These are phyloP conservation scores for Cathartes aura DNA, from an alignment of 2,113 vertebrate genomes.

Conservation along the genomic window DNA sequence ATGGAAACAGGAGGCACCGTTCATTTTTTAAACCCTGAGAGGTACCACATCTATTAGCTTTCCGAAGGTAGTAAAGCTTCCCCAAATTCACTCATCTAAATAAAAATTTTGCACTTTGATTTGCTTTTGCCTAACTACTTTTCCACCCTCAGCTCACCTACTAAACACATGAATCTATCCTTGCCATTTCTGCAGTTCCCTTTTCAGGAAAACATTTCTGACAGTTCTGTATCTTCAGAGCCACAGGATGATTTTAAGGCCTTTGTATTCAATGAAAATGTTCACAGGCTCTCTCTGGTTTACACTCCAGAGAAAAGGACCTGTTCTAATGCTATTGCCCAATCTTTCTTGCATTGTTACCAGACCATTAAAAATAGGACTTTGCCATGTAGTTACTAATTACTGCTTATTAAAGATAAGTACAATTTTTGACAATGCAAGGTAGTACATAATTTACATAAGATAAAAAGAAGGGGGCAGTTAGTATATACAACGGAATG, in stretches of 20 bases:
- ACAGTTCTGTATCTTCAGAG: neutral
- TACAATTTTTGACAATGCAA: neutral
- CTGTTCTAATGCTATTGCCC: neutral
- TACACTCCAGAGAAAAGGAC: neutral
- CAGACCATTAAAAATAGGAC: neutral
- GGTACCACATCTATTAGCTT: neutral
- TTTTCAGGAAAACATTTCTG: neutral
- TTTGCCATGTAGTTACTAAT: neutral
- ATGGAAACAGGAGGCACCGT: neutral
- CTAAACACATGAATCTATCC: rapidly evolving
- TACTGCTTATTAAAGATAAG: neutral
- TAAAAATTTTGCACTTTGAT: neutral
- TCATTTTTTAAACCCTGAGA: neutral
- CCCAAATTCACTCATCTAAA: neutral
- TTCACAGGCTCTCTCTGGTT: neutral
- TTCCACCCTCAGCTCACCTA: neutral
- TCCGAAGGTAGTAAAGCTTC: neutral
- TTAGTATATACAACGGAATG: neutral
- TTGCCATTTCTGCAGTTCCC: neutral
- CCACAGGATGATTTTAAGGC: neutral
- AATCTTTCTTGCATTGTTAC: neutral
- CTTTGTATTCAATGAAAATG: neutral
- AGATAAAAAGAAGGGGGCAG: neutral
- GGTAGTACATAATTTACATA: neutral
- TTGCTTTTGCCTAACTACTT: neutral